phyloP scores from a whole-genome alignment of 2,113 vertebrate genomes.

The Mastomys coucha region DNA sequence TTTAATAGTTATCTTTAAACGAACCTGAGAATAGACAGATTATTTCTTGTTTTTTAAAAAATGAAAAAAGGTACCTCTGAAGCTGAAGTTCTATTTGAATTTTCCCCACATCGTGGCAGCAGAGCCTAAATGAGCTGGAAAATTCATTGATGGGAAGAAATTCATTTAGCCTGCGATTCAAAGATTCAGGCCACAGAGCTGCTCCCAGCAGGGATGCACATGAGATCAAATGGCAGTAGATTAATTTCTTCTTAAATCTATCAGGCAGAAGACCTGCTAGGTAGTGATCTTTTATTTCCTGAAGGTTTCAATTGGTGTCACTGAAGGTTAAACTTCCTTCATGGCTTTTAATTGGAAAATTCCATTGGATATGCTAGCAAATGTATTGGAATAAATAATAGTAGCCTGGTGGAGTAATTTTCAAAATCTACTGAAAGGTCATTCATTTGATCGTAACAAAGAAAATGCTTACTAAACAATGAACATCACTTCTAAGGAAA shows the following conservation, averaged over 20 bases:
- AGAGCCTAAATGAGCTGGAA: conserved; percentile 76
- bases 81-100: conserved; percentile 44
- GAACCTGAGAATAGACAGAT: conserved; percentile 4
- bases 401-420: neutral
- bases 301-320: neutral
- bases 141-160: neutral
- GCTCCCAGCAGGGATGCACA: neutral
- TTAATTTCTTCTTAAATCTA: neutral
- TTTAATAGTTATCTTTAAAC: neutral
- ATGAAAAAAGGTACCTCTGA: neutral
- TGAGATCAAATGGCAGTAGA: neutral
- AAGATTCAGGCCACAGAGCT: neutral
- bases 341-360: conserved; percentile 9
- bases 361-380: neutral
- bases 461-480: neutral
- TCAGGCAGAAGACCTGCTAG: neutral
- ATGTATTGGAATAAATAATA: neutral
- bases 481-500: neutral
- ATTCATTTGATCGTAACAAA: neutral
- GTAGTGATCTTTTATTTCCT: neutral
- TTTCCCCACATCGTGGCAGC: conserved; percentile 88
- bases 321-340: neutral
- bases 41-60: neutral
- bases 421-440: neutral
- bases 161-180: neutral